These are phyloP conservation scores for Ichneumon xanthorius DNA, from an alignment of 2,888 invertebrate species.

Conservation along the genomic window DNA sequence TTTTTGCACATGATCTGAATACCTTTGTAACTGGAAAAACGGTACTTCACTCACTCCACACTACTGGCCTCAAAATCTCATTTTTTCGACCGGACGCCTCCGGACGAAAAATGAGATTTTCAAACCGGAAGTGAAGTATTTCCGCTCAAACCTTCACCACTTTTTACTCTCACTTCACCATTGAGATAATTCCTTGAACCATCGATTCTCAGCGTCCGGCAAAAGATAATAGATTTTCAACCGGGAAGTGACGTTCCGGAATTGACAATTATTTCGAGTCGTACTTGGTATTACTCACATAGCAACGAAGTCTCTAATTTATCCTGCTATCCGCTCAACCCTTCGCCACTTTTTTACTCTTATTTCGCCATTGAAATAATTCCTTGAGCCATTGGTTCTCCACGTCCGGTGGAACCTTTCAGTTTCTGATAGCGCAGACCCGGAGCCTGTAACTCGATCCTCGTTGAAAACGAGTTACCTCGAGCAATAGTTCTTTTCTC, in stretches of 20 bases:
- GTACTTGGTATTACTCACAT: background rate
- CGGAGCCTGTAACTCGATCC: constrained; percentile 58
- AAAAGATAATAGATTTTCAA: no score
- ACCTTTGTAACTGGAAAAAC: no score
- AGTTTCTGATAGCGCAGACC: constrained; percentile 39
- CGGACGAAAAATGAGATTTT: no score
- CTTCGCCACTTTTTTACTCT: background rate
- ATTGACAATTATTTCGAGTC: background rate
- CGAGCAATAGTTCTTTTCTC: constrained; percentile 50
- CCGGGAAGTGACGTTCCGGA: no score
- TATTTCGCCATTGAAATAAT: background rate
- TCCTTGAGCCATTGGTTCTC: no score
- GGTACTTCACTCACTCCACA: no score
- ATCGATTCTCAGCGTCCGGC: background rate
- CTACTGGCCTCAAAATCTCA: no score
- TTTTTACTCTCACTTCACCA: background rate
- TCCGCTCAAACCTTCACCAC: background rate
- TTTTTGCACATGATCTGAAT: no score
- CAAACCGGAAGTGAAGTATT: no score
- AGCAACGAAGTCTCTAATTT: background rate
- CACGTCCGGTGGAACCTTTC: constrained; percentile 21
- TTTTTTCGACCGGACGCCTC: no score
- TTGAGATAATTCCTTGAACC: background rate
- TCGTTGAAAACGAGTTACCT: constrained; percentile 63
- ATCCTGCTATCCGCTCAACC: constrained; percentile 1